Conservation (phyloP, 2,797 vertebrate species). For the Triplophysa bombifrons region DNA sequence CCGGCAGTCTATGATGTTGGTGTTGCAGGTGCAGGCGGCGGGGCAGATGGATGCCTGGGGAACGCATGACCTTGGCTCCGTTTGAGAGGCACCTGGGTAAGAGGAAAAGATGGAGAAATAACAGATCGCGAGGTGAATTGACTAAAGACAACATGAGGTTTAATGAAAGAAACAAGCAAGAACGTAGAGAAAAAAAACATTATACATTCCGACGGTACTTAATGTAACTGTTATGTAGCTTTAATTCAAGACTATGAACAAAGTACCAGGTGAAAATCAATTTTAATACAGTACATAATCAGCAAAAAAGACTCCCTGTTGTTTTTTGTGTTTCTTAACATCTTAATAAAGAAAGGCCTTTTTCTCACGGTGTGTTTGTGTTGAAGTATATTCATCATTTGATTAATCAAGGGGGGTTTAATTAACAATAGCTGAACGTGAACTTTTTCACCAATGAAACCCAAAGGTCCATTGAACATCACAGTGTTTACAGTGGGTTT, state of each 20-base stretch:
- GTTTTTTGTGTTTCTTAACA: constrained; percentile 42
- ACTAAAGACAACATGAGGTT: neutral
- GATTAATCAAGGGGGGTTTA: constrained; percentile 53
- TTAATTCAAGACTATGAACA: constrained; percentile 5
- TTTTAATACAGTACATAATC: constrained; percentile 61
- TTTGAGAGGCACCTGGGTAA: constrained; percentile 79
- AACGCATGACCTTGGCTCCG: constrained; percentile 84
- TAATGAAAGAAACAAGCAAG: constrained; percentile 4
- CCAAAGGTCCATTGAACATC: constrained; percentile 45
- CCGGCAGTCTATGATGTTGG: constrained; percentile 95
- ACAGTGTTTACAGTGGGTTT: neutral
- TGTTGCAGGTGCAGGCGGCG: constrained; percentile 91
- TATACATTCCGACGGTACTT: neutral
- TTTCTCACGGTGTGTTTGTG: constrained; percentile 22
- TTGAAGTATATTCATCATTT: constrained; percentile 50
- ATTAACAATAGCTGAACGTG: constrained; percentile 47
- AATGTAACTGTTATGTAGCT: neutral
- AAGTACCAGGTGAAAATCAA: constrained; percentile 40
- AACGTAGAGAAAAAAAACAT: neutral
- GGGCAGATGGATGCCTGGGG: constrained; percentile 91
- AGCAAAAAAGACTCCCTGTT: constrained; percentile 27
- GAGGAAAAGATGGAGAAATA: neutral
- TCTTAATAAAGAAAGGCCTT: constrained; percentile 47
- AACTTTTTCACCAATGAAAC: constrained; percentile 52
- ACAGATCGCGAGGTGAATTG: neutral